A percentile compares a stretch with the other conserved stretches of the same genome.
These are phyloP conservation scores for Philereme vetulata DNA, from an alignment of 2,888 invertebrate species.

Conservation along the genomic window DNA sequence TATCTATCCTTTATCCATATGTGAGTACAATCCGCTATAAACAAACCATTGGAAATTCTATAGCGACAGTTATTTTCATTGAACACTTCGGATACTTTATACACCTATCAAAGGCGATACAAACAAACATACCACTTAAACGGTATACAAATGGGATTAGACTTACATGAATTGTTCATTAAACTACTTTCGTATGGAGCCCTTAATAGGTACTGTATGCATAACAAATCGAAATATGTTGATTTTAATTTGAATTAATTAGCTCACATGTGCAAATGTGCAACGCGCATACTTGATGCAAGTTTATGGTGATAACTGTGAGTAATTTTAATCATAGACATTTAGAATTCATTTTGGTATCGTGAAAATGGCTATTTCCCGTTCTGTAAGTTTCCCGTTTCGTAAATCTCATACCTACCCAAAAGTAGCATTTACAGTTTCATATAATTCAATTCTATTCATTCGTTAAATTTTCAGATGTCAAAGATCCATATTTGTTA, in stretches of 20 bases:
- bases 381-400: too few species aligned
- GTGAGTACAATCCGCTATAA: neutral
- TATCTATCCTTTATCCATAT: neutral
- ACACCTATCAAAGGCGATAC: constrained; percentile 38
- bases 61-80: constrained; percentile 16
- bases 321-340: neutral
- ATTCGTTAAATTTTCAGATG: too few species aligned
- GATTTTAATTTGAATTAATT: constrained; percentile 26
- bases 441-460: too few species aligned
- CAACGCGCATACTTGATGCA: neutral
- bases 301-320: constrained; percentile 1
- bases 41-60: constrained; percentile 17
- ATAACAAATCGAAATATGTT: constrained; percentile 33
- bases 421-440: too few species aligned
- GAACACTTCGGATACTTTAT: constrained; percentile 30
- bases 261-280: constrained; percentile 12
- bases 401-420: too few species aligned
- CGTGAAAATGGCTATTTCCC: too few species aligned
- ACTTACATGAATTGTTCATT: constrained; percentile 67
- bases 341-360: too few species aligned
- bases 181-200: constrained; percentile 53
- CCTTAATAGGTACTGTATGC: constrained; percentile 52
- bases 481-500: too few species aligned
- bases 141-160: constrained; percentile 56
- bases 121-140: constrained; percentile 47